These are phyloP conservation scores for Cancer borealis DNA, from an alignment of 2,888 invertebrate species.

Conservation along the genomic window DNA sequence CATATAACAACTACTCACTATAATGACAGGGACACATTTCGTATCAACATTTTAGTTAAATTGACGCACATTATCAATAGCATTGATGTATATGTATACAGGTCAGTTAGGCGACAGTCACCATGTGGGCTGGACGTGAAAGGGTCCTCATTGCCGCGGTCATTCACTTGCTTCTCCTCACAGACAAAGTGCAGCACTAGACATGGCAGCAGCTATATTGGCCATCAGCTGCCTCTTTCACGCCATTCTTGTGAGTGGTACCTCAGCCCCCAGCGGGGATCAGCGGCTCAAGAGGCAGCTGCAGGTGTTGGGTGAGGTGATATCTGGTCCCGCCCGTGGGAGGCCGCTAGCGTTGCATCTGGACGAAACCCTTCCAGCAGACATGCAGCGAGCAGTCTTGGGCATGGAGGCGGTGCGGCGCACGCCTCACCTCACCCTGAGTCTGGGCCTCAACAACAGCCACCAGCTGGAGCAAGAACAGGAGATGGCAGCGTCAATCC, in stretches of 20 bases:
- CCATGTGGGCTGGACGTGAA: neutral
- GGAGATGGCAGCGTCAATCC: neutral
- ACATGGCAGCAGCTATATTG: neutral
- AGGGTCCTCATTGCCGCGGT: neutral
- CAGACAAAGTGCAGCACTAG: neutral
- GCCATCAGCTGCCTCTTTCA: neutral
- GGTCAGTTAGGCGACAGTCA: no score
- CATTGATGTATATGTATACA: no score
- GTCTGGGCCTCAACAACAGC: neutral
- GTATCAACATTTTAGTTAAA: no score
- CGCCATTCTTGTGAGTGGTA: neutral
- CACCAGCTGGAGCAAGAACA: neutral
- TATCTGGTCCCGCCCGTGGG: constrained; percentile 18
- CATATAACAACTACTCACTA: no score
- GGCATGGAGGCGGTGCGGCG: neutral
- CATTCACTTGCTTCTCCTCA: neutral
- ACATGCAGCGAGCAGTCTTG: neutral
- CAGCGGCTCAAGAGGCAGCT: neutral
- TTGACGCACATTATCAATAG: no score
- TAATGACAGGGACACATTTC: no score
- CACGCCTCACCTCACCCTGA: constrained; percentile 2
- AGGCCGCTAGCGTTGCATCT: neutral
- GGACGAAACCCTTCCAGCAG: constrained; percentile 15
- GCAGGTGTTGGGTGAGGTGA: constrained; percentile 4
- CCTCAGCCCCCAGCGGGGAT: neutral